These are phyloP conservation scores for Anthophora plumipes DNA, from an alignment of 2,888 invertebrate genomes.

Conservation along the genomic window DNA sequence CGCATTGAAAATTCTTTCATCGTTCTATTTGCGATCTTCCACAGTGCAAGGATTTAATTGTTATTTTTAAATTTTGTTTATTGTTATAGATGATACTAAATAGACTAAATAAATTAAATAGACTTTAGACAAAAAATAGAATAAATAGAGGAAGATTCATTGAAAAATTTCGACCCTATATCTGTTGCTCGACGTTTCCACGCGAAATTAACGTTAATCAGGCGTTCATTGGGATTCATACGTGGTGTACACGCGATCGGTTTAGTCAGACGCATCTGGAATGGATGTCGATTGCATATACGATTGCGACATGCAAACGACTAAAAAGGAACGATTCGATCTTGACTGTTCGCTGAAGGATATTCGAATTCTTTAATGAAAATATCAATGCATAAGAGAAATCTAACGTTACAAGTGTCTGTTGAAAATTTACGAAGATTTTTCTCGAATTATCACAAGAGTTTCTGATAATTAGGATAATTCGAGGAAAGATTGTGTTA, in stretches of 20 bases:
- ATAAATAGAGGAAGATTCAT: no score
- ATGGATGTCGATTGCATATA: not conserved
- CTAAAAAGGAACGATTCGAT: not conserved
- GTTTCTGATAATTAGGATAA: no score
- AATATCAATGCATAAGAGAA: not conserved
- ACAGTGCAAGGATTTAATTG: no score
- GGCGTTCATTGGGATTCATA: not conserved
- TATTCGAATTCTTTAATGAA: constrained; percentile 1
- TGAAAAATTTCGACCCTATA: no score
- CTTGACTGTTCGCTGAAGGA: not conserved
- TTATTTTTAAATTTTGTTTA: no score
- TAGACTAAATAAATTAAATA: no score
- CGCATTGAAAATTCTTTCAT: no score
- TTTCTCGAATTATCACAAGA: not conserved
- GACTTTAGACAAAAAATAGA: no score
- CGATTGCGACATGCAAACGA: not conserved
- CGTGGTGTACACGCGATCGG: not conserved
- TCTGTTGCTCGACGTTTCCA: not conserved
- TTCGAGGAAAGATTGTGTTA: not conserved
- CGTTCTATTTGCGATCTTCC: no score
- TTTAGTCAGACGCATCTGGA: constrained; percentile 14
- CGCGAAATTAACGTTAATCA: not conserved
- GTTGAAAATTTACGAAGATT: not conserved
- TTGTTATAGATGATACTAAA: no score
- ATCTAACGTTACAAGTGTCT: not conserved